Conservation (phyloP, 2,797 vertebrate genomes). For the Gymnoscopelus microlampas region DNA sequence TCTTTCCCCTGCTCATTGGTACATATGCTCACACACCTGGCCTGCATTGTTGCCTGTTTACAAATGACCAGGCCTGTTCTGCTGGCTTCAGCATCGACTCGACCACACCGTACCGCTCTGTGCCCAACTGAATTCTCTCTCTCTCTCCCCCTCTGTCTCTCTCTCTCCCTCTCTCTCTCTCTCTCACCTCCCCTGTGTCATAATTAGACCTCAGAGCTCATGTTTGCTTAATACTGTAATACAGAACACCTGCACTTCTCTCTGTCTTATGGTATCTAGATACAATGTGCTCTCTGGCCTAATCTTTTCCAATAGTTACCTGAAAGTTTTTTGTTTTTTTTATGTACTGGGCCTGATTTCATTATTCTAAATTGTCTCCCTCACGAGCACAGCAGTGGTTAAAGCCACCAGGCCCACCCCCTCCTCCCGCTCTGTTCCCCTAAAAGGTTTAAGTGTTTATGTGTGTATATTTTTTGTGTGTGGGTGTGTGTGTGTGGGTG, state of each 20-base stretch:
- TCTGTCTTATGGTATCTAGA: slow-evolving; percentile 79
- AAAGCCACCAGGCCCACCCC: slow-evolving; percentile 35
- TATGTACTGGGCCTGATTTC: slow-evolving; percentile 25
- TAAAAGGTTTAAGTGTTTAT: slow-evolving; percentile 50
- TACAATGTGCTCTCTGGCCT: slow-evolving; percentile 38
- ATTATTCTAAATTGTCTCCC: slow-evolving; percentile 40
- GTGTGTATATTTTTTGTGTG: slow-evolving; percentile 27
- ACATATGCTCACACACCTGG: slow-evolving; percentile 94
- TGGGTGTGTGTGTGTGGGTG: slow-evolving; percentile 41
- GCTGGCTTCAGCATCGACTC: slow-evolving; percentile 97
- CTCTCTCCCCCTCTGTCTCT: slow-evolving; percentile 36
- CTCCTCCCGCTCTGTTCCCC: slow-evolving; percentile 33
- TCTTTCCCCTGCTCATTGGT: slow-evolving; percentile 75
- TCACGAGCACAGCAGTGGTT: slow-evolving; percentile 34
- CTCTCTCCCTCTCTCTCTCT: slow-evolving; percentile 37
- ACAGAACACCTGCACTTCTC: slow-evolving; percentile 85
- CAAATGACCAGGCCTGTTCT: slow-evolving; percentile 97
- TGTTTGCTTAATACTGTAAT: slow-evolving; percentile 86
- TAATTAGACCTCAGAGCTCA: slow-evolving; percentile 99
- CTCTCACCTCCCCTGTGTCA: slow-evolving; percentile 91
- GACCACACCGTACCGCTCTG: slow-evolving; percentile 67
- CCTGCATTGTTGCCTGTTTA: slow-evolving; percentile 93
- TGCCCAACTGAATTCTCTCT: slow-evolving; percentile 32
- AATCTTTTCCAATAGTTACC: slow-evolving; percentile 41
- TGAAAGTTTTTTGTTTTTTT: too few relatives aligned